These are phyloP conservation scores for Macrotrachela quadricornifera DNA, from an alignment of 1,140 invertebrate genomes.

Conservation along the genomic window DNA sequence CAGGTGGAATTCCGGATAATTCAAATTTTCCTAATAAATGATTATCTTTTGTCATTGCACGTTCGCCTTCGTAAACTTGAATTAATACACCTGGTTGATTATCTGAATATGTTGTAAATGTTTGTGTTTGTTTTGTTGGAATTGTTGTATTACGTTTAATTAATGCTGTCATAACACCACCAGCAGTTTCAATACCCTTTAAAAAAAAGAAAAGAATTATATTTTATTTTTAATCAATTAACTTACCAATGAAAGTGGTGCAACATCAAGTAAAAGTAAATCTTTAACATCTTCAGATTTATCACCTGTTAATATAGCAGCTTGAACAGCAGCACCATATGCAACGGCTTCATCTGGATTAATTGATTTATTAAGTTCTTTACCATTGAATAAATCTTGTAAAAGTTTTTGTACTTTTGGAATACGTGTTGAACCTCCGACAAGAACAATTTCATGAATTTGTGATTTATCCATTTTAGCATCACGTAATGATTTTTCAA, in stretches of 20 bases:
- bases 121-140: constrained; percentile 80
- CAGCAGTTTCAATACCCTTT: constrained; percentile 91
- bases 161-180: constrained; percentile 80
- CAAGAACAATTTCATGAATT: constrained; percentile 83
- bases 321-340: constrained; percentile 58
- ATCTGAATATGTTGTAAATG: constrained; percentile 84
- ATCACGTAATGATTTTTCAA: constrained; percentile 75
- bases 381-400: constrained; percentile 83
- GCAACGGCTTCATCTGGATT: constrained; percentile 67
- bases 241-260: constrained; percentile 58
- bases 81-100: constrained; percentile 76
- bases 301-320: constrained; percentile 66
- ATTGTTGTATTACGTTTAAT: constrained; percentile 90
- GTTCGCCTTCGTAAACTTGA: constrained; percentile 42
- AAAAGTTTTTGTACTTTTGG: constrained; percentile 86
- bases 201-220: no score
- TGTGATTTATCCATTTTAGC: constrained; percentile 74
- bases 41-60: constrained; percentile 42
- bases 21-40: constrained; percentile 81
- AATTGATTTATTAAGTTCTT: constrained; percentile 67
- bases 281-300: constrained; percentile 77
- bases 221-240: no score
- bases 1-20: constrained; percentile 74
- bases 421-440: constrained; percentile 93
- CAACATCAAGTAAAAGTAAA: constrained; percentile 69